These are phyloP conservation scores for Cephalopterus ornatus DNA, from an alignment of 2,113 vertebrate genomes.

Conservation along the genomic window DNA sequence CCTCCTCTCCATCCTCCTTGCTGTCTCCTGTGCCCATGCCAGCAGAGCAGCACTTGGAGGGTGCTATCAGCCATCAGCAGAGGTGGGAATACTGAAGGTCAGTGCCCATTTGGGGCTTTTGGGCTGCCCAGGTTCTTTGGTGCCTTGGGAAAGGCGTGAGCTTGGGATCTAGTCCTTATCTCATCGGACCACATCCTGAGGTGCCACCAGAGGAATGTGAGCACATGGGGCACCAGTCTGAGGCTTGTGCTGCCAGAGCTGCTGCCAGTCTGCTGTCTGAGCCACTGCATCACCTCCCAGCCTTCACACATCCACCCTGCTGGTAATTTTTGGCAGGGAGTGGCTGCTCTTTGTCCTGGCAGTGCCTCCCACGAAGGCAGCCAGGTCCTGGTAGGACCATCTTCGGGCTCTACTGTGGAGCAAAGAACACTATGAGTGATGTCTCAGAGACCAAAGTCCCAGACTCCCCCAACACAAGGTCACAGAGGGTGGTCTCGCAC, in stretches of 20 bases:
- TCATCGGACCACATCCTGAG: not conserved
- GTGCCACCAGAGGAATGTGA: not conserved
- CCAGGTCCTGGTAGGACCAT: not conserved
- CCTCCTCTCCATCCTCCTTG: not conserved
- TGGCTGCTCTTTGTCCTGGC: not conserved
- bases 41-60: not conserved
- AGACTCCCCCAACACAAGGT: not conserved
- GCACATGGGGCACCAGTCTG: not conserved
- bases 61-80: not conserved
- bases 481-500: not conserved
- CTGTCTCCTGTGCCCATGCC: not conserved
- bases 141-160: not conserved
- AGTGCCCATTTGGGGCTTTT: fast-evolving
- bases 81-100: not conserved
- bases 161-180: not conserved
- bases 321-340: not conserved
- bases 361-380: not conserved
- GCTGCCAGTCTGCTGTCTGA: not conserved
- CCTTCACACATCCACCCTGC: not conserved
- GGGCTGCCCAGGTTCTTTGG: not conserved
- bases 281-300: not conserved
- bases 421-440: not conserved
- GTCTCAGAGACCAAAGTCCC: not conserved
- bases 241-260: not conserved
- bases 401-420: not conserved